Percentiles rank a stretch among this genome's conserved stretches.
phyloP scores from a whole-genome alignment of 2,797 vertebrate genomes.

The Cuculus canorus region DNA sequence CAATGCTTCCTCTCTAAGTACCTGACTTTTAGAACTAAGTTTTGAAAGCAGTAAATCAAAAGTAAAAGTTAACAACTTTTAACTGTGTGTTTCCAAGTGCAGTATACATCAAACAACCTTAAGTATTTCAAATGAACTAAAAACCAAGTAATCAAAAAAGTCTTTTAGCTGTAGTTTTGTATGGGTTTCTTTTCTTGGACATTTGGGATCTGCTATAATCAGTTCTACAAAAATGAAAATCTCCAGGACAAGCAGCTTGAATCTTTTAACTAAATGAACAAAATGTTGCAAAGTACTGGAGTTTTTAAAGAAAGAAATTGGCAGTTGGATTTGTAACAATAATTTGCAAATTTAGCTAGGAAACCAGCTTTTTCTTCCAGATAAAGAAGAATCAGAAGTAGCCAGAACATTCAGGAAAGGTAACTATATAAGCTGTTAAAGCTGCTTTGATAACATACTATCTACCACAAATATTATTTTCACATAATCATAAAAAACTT shows the following conservation, averaged over 20 bases:
- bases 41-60: constrained; percentile 36
- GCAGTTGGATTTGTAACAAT: background rate
- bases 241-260: constrained; percentile 9
- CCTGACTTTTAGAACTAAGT: background rate
- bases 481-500: constrained; percentile 17
- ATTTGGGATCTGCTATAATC: background rate
- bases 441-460: constrained; percentile 5
- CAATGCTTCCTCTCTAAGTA: background rate
- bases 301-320: constrained; percentile 6
- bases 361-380: constrained; percentile 64
- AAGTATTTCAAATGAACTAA: background rate
- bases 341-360: constrained; percentile 30
- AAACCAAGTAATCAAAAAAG: background rate
- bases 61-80: background rate
- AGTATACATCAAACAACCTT: background rate
- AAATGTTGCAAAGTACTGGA: background rate
- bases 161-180: background rate
- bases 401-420: constrained; percentile 51
- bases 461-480: constrained; percentile 15
- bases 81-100: background rate
- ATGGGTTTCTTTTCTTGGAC: background rate
- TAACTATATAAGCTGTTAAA: constrained; percentile 31
- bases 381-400: constrained; percentile 56
- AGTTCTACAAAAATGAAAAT: constrained; percentile 30
- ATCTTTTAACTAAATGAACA: constrained; percentile 15